Evolutionary conservation across 2,888 invertebrate species (phyloP), one percentile per base, ranked within the genome.

Genomic region (Tetragonula carbonaria): DNA sequence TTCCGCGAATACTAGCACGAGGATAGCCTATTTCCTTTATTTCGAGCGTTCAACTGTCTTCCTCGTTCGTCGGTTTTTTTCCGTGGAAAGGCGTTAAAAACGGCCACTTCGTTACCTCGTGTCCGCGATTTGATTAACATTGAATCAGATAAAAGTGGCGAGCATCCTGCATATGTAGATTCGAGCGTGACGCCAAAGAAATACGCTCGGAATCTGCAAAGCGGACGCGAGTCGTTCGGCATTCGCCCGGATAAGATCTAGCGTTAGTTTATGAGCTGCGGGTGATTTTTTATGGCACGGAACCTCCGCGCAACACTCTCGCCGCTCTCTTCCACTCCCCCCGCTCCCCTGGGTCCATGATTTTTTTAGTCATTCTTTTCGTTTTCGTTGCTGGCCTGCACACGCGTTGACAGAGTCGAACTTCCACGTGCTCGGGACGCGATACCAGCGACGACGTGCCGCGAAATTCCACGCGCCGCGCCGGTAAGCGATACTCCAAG

Each of bases 211-310:
- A 82, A 80, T 82, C 82, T 84, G 86, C 83, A 82, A 74, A 82
- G 66, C 87, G 84, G 86, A 87, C 88, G 86, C 90, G 86, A 88
- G 87, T 89, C 91, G 92, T 92, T 92, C 91, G 92, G 92, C 91
- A 91, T 92, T 87, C 90, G 87, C 84, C 45, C 88, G 90, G 94
- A 94, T 94, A 93, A 93, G 91, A 94, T 94, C 94, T 94, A 94
- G 90, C 93, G 93, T 93, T 93, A 92, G 93, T 94, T 94, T 94
- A 94, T 93, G 93, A 94, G 93, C 93, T 93, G 93, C 94, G 93
- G 93, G 92, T 92, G 92, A 93, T 93, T 94, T 93, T 94, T 94
- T 94, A 94, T 93, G 92, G 92, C 91, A 87, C 89, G 90, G 87
- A 85, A 88, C 87, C 85, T 87, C 88, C 84, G 85, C 82, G 80